Evolutionary conservation across 2,888 invertebrate species (phyloP).

Genomic region (Leucoma salicis): DNA sequence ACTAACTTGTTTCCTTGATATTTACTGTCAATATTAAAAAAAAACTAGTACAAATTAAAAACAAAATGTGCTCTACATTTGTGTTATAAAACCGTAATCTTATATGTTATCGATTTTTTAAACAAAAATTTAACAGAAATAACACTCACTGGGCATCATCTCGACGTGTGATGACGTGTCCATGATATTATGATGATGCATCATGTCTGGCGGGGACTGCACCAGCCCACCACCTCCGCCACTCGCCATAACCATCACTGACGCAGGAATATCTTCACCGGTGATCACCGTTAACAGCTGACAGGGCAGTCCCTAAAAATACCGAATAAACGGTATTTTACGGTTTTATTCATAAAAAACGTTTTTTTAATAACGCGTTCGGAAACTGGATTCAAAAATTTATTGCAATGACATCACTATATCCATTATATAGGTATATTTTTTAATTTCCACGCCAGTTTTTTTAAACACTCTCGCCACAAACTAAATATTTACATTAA

Average conservation of each 20-base stretch:
- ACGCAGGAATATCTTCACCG: conserved; percentile 40
- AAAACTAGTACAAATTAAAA: too few species aligned
- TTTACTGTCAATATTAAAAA: too few species aligned
- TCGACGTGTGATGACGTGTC: conserved; percentile 77
- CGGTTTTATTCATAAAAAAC: neutral
- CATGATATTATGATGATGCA: conserved; percentile 78
- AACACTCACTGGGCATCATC: conserved; percentile 76
- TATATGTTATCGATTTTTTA: too few species aligned
- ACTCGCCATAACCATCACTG: conserved; percentile 80
- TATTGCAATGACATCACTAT: conserved; percentile 37
- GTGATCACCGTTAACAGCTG: conserved; percentile 40
- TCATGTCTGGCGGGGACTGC: conserved; percentile 80
- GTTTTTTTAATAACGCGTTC: conserved; percentile 5
- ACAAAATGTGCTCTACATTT: too few species aligned
- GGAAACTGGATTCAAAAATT: conserved; percentile 25
- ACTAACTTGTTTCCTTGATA: too few species aligned
- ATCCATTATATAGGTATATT: conserved; percentile 1
- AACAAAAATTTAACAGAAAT: neutral
- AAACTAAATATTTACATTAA: conserved; percentile 48
- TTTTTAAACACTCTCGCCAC: conserved; percentile 41
- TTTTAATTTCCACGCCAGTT: neutral
- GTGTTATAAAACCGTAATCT: too few species aligned
- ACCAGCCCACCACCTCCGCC: conserved; percentile 77
- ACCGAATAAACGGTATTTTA: neutral
- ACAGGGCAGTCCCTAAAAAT: conserved; percentile 3